Base-by-base conservation (phyloP, 2,888 invertebrate genomes). In the Ectobius pallidus region DNA sequence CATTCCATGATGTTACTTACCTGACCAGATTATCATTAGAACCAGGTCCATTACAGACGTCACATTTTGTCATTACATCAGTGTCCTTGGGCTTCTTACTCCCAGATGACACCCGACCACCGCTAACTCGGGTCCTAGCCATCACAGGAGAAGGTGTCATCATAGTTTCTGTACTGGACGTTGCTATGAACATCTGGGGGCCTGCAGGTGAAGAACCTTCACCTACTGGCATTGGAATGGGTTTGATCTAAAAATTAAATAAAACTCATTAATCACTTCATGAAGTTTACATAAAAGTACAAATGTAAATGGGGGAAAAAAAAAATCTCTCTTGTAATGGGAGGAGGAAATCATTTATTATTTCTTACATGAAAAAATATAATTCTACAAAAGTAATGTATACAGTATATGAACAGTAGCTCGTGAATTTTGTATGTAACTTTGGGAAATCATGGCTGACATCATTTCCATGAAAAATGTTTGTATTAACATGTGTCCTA, bases 151-250 rank as follows among this genome's bases (percentile, higher is more conserved):
- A 83, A 11, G 81, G 78, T 42, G 81, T 78, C 73, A 82, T 80
- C 16, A 81, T 80, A 1, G 83, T 82, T 25, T 75, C 73, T 1
- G 72, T 73, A 34, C 71, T 76, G 6, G 91, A 90, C 0, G 91
- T 90, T 11, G 92, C 91, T 80, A 92, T 91, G 81, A 93, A 93
- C 85, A 92, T 90, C 80, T 92, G 92, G 0, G 92, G 91, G 79
- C 91, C 92, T n/a, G 86, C 84, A 74, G 84, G 84, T 0, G 86
- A 86, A 1, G 85, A 83, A 32, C 87, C 83, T 42, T 91, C 90
- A 1, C 94, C 93, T 72, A 92, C 92, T 20, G 92, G 92, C 79
- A 93, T 86, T 3, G 92, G 92, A 78, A 92, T 91, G 3, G 92
- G 91, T 81, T 92, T 92, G 75, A 92, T 91, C 91, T 92, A 81